Evolutionary conservation across 2,113 vertebrate genomes (phyloP), one percentile per base, ranked within the genome.

Genomic region (Phaetusa simplex): DNA sequence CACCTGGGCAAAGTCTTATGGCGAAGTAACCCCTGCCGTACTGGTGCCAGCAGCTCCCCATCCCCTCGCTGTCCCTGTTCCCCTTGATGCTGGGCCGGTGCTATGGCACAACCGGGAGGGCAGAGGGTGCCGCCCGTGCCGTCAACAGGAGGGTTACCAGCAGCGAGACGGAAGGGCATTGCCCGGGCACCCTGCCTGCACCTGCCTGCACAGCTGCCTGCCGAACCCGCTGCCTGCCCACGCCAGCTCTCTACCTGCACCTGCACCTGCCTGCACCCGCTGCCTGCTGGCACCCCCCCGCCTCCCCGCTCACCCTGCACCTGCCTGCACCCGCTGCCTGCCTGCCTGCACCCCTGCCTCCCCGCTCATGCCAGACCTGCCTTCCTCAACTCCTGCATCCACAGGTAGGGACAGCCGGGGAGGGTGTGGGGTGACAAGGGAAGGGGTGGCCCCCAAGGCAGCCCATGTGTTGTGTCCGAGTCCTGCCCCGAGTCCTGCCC

Each of bases 41-140:
- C 49, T 6, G 1, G 32, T 47, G 49, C 26, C 70, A 62, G 55
- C 2, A 0, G 16, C 23, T 79, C 16, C 56, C 27, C 5, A 0
- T 38, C 26, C 49, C 23, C 21, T 53, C 1, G 0, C 59, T 5
- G 21, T 40, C 43, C 62, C 23, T 2, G 3, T 14, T 42, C 26
- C n/a, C 42, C 23, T 85, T 16, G 79, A 49, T 8, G 4, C 50
- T 32, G 59, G 20, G 61, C 40, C 82, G 56, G 17, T 3, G 2
- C 24, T 36, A 3, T 0, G 5, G 27, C 9, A 11, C 7, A 9
- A 13, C 14, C 1, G 5, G 64, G 65, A 65, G n/a, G 49, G 14
- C 64, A 56, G 43, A 84, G 59, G 55, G 61, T 47, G 65, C 17
- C 1, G 29, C 40, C 36, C 5, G 5, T n/a, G 27, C 72, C 3